phyloP scores from a whole-genome alignment of 2,888 invertebrate species.

The Eupithecia abbreviata region DNA sequence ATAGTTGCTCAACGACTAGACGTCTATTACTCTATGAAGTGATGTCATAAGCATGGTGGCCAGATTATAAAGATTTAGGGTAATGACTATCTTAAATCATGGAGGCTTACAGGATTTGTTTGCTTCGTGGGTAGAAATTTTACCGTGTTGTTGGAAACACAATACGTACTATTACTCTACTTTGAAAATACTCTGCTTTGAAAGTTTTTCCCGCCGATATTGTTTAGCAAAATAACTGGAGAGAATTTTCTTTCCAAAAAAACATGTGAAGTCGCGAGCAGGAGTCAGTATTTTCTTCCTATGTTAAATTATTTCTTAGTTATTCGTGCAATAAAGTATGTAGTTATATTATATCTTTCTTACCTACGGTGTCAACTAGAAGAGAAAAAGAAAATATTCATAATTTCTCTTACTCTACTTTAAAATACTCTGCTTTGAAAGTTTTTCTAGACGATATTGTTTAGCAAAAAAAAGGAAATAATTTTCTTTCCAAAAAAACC shows the following conservation, averaged over 20 bases:
- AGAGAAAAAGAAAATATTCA: too few relatives aligned
- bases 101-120: conserved; percentile 15
- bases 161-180: background rate
- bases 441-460: too few relatives aligned
- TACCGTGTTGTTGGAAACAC: background rate
- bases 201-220: background rate
- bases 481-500: too few relatives aligned
- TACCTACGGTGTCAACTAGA: background rate
- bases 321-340: too few relatives aligned
- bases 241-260: background rate
- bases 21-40: background rate
- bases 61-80: conserved; percentile 25
- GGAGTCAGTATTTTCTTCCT: too few relatives aligned
- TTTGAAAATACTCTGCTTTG: background rate
- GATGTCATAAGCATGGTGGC: conserved; percentile 30
- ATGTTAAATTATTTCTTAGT: too few relatives aligned
- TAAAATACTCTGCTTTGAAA: too few relatives aligned
- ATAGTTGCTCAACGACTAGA: conserved; percentile 13
- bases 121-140: background rate
- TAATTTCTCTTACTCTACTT: too few relatives aligned
- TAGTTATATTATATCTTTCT: too few relatives aligned
- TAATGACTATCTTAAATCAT: conserved; percentile 23
- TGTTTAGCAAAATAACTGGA: background rate
- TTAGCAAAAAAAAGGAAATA: too few relatives aligned
- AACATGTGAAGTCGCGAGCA: too few relatives aligned